Evolutionary conservation across 1,140 invertebrate genomes (phyloP), one percentile per base, ranked within the genome.

Genomic region (Pseudomyrmex flavicornis): DNA sequence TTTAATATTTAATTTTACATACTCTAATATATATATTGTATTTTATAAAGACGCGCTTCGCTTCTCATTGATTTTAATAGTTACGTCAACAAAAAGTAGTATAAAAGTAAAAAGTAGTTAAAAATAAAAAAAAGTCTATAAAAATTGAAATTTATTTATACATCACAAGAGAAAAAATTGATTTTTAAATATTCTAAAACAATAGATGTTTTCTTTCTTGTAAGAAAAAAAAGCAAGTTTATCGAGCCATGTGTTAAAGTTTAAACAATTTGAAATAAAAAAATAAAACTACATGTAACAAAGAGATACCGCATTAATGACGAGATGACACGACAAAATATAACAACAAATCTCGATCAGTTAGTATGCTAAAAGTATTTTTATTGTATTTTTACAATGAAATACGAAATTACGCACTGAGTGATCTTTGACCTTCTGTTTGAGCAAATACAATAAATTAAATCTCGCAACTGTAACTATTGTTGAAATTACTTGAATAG

Each of bases 401-500:
- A 48, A 61, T 75, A 35, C 22, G 5, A 69, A 69, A n/a, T 58
- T 15, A 26, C 10, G 22, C 3, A 69, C 46, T 13, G 65, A 13
- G 46, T 13, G 22, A 59, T 70, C 50, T 48, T 26, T 8, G 7
- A 46, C 56, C 4, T 59, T 48, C 15, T 35, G 10, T 0, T 2
- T 17, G 46, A 50, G 9, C 15, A 76, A 15, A 22, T 54, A 35
- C 7, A 12, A 59, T 59, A 59, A 17, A 59, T 22, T 48, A 8
- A 13, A n/a, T 35, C 35, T 48, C 15, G 35, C 52, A 48, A 69
- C 26, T 69, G 20, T 70, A 70, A 80, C 44, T 35, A 35, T 17
- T 15, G 35, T 17, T 0, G 15, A 58, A 79, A 79, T 79, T 69
- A 56, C 15, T 48, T n/a, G 20, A 70, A 79, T 59, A 10, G 35